Evolutionary conservation across 2,888 invertebrate species (phyloP), one percentile per base, ranked within the genome.

Genomic region (Rugalucina vietnamica): DNA sequence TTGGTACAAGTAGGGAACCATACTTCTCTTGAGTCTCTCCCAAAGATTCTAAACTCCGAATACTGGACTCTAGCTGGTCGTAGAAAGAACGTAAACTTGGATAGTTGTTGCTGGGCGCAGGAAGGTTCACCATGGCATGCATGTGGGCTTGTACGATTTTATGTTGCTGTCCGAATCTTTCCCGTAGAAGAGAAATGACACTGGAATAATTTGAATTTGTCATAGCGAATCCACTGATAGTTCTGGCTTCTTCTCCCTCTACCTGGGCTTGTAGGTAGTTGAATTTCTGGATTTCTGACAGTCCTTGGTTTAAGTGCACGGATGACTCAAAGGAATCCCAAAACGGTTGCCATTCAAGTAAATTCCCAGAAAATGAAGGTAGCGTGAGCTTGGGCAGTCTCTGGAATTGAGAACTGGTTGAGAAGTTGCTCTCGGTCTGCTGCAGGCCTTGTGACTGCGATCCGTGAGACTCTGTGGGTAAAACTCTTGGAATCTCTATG

Each of bases 101-200:
- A 72, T 24, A 49, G n/a, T 43, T 39, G 36, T 76, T 60, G 36
- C 27, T 65, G 0, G 76, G 79, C n/a, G 69, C n/a, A 0, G 79
- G 79, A 24, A 80, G 12, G 29, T 80, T 70, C 24, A 84, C 24
- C 57, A 84, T 60, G 1, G 81, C 60, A 39, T 81, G 70, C 76
- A 81, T 81, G 24, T 43, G 37, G 2, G 72, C 34, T 71, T 57
- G 21, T 12, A 57, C 39, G 3, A 76, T 76, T 29, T 76, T 76
- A 29, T 76, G 76, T 21, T 24, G 57, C 50, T 79, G 79, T 8
- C 79, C 79, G 34, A 54, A 71, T 60, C 72, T 8, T 54, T 73
- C 72, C n/a, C 36, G 57, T 4, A 57, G 49, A 0, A 73, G 57
- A 1, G 72, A 24, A n/a, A 73, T 39, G 24, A 73, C 73, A 14